These are phyloP conservation scores for Gallinago nigripennis DNA, from an alignment of 2,797 vertebrate genomes.

Conservation along the genomic window DNA sequence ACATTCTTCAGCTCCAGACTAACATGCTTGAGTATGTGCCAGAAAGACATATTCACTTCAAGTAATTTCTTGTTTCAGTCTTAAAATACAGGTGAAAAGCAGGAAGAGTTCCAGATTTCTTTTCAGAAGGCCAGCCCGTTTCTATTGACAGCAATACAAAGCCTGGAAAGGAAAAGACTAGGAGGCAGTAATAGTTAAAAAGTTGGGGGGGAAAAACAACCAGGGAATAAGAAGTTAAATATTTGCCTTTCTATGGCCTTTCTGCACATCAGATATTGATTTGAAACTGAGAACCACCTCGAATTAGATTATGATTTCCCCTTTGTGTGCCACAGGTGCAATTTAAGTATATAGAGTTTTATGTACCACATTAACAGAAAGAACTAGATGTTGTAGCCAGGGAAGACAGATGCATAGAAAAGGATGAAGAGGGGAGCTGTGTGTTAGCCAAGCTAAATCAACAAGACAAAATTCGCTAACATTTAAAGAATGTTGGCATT, in stretches of 20 bases:
- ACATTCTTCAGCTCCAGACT: background rate
- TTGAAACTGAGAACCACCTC: background rate
- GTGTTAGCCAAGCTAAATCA: background rate
- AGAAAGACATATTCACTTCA: background rate
- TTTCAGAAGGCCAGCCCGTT: background rate
- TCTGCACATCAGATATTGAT: background rate
- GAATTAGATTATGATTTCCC: constrained; percentile 9
- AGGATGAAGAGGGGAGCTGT: background rate
- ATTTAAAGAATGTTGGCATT: background rate
- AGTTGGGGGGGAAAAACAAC: background rate
- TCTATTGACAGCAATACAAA: background rate
- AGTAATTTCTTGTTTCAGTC: background rate
- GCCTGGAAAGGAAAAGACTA: background rate
- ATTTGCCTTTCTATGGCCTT: background rate
- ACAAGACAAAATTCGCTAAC: background rate
- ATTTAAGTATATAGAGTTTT: background rate
- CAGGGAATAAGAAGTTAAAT: background rate
- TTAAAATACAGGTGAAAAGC: background rate
- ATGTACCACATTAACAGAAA: background rate
- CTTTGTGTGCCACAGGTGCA: constrained; percentile 14
- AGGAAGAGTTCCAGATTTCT: background rate
- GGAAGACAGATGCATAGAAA: background rate
- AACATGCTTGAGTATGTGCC: background rate
- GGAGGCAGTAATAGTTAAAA: background rate
- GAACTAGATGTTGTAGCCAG: background rate